These are phyloP conservation scores for Tragelaphus imberbis DNA, from an alignment of 2,113 vertebrate species.

Conservation along the genomic window DNA sequence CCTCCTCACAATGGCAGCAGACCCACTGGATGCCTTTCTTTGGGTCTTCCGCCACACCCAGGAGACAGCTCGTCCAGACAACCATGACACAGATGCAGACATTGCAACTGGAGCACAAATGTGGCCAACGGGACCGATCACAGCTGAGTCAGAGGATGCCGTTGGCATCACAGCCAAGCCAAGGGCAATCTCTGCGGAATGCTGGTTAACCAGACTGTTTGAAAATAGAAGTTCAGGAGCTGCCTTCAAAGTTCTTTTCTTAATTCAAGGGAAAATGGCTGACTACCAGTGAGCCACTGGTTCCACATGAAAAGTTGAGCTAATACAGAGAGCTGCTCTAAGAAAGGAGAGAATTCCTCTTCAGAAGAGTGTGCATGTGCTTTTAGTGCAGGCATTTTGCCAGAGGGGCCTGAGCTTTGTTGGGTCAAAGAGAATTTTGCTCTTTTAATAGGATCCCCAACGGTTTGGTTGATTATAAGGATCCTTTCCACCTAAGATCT, in stretches of 20 bases:
- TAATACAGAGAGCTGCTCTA: background rate
- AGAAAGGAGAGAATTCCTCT: background rate
- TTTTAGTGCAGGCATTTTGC: fast-evolving
- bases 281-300: background rate
- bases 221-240: background rate
- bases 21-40: background rate
- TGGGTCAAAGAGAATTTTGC: background rate
- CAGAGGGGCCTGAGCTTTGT: background rate
- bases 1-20: background rate
- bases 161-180: background rate
- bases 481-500: background rate
- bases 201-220: constrained; percentile 20
- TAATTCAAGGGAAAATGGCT: background rate
- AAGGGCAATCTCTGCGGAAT: background rate
- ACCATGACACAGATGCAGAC: background rate
- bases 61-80: background rate
- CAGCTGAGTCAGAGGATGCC: background rate
- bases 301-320: background rate
- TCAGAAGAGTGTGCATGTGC: background rate
- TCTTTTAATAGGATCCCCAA: background rate
- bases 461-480: background rate
- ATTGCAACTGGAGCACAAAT: background rate
- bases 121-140: background rate
- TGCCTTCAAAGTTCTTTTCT: background rate
- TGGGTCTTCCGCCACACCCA: background rate